Evolutionary conservation across 2,797 vertebrate genomes (phyloP).

Genomic region (Sylvilagus floridanus): DNA sequence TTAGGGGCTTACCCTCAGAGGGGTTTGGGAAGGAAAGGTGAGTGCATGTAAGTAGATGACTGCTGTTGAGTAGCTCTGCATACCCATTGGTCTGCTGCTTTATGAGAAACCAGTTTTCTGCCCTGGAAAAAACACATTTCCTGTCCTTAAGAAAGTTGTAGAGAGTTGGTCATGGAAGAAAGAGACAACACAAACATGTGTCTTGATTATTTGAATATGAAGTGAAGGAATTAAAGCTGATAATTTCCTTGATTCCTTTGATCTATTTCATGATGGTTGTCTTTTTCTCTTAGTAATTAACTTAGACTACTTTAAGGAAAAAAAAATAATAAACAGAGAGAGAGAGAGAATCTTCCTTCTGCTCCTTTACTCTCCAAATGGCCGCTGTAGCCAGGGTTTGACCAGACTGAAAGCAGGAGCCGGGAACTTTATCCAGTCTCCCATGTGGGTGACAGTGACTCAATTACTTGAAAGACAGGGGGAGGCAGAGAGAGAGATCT

Average conservation of each 20-base stretch:
- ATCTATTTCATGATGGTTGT: constrained; percentile 13
- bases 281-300: neutral
- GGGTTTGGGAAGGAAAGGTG: neutral
- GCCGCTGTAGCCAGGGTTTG: no score
- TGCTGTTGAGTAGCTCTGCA: neutral
- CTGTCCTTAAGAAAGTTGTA: neutral
- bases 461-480: no score
- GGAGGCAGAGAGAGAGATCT: no score
- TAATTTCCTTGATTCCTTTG: constrained; percentile 14
- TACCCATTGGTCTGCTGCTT: neutral
- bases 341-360: no score
- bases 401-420: no score
- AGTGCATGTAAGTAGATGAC: neutral
- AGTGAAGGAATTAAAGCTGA: neutral
- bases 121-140: neutral
- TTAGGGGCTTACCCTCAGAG: neutral
- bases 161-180: neutral
- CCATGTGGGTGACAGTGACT: no score
- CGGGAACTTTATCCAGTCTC: no score
- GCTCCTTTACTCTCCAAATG: no score
- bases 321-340: no score
- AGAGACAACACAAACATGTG: neutral
- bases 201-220: constrained; percentile 2
- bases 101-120: neutral
- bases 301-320: constrained; percentile 6